phyloP scores from a whole-genome alignment of 2,113 vertebrate genomes.

The Calypte anna region DNA sequence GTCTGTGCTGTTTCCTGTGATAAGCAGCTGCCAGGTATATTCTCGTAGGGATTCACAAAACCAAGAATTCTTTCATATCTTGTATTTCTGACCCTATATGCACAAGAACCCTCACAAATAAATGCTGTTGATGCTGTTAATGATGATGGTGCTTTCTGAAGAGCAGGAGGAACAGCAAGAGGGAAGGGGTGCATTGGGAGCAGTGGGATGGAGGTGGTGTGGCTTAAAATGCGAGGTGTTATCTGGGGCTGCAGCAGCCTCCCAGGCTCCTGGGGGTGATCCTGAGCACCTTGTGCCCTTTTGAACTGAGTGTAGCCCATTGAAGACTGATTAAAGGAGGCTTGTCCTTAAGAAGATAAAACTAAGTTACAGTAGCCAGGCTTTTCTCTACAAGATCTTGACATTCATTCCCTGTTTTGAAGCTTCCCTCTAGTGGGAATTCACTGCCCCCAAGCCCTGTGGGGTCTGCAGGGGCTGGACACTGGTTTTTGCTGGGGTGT shows the following conservation, averaged over 20 bases:
- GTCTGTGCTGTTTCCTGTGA: background rate
- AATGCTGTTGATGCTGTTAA: background rate
- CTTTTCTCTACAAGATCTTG: background rate
- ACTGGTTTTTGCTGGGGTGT: background rate
- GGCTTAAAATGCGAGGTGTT: background rate
- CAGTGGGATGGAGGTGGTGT: rapidly evolving
- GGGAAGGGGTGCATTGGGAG: background rate
- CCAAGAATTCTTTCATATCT: background rate
- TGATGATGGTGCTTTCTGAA: background rate
- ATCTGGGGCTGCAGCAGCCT: background rate
- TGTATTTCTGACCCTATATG: background rate
- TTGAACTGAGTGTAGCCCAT: background rate
- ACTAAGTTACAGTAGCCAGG: background rate
- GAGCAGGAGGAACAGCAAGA: background rate
- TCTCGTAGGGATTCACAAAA: background rate
- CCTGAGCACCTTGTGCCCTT: background rate
- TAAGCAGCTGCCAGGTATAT: background rate
- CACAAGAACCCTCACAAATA: background rate
- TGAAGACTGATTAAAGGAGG: background rate
- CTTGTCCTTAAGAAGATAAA: background rate
- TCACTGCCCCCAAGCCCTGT: rapidly evolving
- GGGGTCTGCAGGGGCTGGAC: rapidly evolving
- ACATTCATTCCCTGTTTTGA: background rate
- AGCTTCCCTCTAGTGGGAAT: background rate
- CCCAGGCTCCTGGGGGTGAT: background rate